Evolutionary conservation across 2,888 invertebrate genomes (phyloP).

Genomic region (Thereva unica): DNA sequence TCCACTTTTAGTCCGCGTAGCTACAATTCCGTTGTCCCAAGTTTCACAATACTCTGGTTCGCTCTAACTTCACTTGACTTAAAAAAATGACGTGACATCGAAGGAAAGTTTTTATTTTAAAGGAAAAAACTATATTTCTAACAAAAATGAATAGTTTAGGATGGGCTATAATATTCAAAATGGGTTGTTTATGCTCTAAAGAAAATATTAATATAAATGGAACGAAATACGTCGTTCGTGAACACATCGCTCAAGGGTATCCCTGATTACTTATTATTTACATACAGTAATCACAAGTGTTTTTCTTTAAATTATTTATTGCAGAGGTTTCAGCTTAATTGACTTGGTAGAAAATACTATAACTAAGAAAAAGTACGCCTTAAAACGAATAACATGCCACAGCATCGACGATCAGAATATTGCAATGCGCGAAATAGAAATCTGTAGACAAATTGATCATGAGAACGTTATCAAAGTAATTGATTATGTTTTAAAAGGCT

Average conservation of each 20-base stretch:
- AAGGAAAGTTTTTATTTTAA: constrained; percentile 9
- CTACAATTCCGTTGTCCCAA: too few relatives aligned
- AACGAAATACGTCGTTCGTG: constrained; percentile 68
- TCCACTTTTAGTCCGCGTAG: too few relatives aligned
- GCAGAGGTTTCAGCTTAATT: constrained; percentile 80
- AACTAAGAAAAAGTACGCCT: constrained; percentile 70
- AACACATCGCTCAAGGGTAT: constrained; percentile 76
- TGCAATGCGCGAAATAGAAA: constrained; percentile 74
- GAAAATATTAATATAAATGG: constrained; percentile 73
- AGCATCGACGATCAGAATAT: constrained; percentile 73
- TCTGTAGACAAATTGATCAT: constrained; percentile 71
- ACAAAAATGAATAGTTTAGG: constrained; percentile 69
- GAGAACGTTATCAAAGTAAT: constrained; percentile 74
- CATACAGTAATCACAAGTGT: neutral
- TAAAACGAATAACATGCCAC: constrained; percentile 82
- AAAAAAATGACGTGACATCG: constrained; percentile 22
- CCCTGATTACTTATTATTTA: constrained; percentile 12
- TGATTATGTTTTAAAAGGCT: constrained; percentile 68
- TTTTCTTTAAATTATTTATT: constrained; percentile 46
- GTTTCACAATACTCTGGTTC: too few relatives aligned
- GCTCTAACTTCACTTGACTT: too few relatives aligned
- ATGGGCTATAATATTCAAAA: constrained; percentile 69
- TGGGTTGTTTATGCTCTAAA: constrained; percentile 77
- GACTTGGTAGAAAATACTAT: constrained; percentile 72
- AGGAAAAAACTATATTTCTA: constrained; percentile 3